Evolutionary conservation across 1,140 invertebrate species (phyloP), one percentile per base, ranked within the genome.

Genomic region (Drosophila equinoxialis): DNA sequence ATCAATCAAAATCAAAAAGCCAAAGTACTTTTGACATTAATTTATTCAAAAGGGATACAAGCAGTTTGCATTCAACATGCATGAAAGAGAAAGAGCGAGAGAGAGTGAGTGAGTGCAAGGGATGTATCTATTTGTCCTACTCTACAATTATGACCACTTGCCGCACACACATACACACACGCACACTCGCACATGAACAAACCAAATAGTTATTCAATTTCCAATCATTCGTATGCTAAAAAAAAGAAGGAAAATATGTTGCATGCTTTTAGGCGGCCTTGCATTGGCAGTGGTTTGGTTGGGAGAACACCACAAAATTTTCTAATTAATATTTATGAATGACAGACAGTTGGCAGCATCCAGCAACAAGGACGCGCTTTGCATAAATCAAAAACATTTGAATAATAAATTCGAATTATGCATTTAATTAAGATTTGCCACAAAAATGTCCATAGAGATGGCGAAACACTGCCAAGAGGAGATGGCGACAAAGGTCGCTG

Each of bases 1-100:
- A 91, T 91, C 90, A 91, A 91, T 91, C 90, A 91, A 91, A 91
- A 91, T 91, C 90, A 91, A 91, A 51, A 90, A 81, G 85, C 85
- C 80, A 91, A 91, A 91, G 84, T 77, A 91, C 90, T 91, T 91
- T 80, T 91, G 90, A 91, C 90, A 81, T 91, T 91, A 91, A 91
- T 91, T 91, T 91, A 91, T 91, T 91, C 90, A 91, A 91, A 91
- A 81, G 90, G 89, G 89, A 85, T 89, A 74, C 76, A 80, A 86
- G 86, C 81, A 81, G 71, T 77, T 84, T 79, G 68, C 77, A 72
- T 77, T 63, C 30, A 45, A 51, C 74, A 59, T 39, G 51, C 57
- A 8, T 33, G 13, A 1, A 20, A 30, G 23, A 7, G 7, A 48
- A 20, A 48, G 61, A 63, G 41, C 14, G 41, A 26, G n/a, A 5